phyloP scores from a whole-genome alignment of 1,140 invertebrate genomes.

The Forficula auricularia region DNA sequence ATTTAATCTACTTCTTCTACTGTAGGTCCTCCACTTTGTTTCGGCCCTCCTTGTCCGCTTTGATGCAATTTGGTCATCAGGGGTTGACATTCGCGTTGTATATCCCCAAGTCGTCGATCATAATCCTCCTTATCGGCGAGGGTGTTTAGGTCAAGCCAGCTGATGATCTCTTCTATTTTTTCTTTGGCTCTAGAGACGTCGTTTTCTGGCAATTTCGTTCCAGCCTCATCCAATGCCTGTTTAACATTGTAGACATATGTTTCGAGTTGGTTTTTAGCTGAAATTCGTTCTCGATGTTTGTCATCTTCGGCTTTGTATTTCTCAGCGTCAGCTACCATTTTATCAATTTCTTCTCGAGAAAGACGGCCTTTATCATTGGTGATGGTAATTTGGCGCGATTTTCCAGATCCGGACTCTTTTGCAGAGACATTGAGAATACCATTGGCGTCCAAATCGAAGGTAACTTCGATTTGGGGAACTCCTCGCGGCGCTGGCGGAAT shows the following conservation, averaged over 20 bases:
- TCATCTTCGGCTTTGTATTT: conserved; percentile 37
- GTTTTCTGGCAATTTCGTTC: not conserved
- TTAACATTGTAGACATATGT: conserved; percentile 53
- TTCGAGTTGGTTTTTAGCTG: conserved; percentile 51
- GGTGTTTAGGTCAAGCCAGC: conserved; percentile 42
- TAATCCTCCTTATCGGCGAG: conserved; percentile 60
- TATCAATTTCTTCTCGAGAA: conserved; percentile 34
- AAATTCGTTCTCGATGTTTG: conserved; percentile 35
- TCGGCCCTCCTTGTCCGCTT: conserved; percentile 21
- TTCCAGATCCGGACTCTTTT: conserved; percentile 32
- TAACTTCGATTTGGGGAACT: conserved; percentile 33
- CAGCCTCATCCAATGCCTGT: conserved; percentile 27
- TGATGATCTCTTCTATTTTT: not conserved
- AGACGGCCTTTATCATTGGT: conserved; percentile 37
- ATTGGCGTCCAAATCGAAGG: conserved; percentile 23
- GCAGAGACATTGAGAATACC: conserved; percentile 32
- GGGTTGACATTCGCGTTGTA: conserved; percentile 49
- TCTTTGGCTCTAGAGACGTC: not conserved
- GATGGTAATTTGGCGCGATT: conserved; percentile 34
- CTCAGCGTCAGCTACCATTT: conserved; percentile 52
- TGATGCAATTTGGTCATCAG: conserved; percentile 62
- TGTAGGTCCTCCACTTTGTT: conserved; percentile 27
- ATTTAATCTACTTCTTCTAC: conserved; percentile 45
- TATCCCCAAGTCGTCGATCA: conserved; percentile 51
- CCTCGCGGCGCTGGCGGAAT: conserved; percentile 24